These are phyloP conservation scores for Rhagium mordax DNA, from an alignment of 2,888 invertebrate genomes.

Conservation along the genomic window DNA sequence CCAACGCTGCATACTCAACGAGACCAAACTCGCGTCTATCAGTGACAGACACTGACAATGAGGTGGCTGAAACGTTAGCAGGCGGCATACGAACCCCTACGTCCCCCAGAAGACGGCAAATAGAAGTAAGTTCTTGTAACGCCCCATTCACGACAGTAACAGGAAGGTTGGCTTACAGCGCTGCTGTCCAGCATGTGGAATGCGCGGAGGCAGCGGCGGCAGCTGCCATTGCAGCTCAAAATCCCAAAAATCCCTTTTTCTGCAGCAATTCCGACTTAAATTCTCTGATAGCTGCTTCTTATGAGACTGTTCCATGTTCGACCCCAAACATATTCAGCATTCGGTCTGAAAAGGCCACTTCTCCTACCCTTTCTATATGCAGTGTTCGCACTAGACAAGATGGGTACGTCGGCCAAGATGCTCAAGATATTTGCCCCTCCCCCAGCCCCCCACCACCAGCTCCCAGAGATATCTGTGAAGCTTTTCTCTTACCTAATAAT, in stretches of 20 bases:
- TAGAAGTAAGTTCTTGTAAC: conserved; percentile 73
- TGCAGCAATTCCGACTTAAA: conserved; percentile 69
- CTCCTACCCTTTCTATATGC: conserved; percentile 77
- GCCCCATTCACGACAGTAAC: conserved; percentile 79
- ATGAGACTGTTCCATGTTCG: conserved; percentile 70
- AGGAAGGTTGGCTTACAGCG: conserved; percentile 78
- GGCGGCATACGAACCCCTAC: conserved; percentile 71
- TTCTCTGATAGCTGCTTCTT: conserved; percentile 71
- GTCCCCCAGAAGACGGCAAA: conserved; percentile 75
- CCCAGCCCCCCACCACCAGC: conserved; percentile 89
- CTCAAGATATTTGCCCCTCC: conserved; percentile 63
- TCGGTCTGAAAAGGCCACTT: conserved; percentile 73
- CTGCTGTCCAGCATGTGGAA: conserved; percentile 78
- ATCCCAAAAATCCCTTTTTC: conserved; percentile 68
- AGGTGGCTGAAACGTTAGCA: conserved; percentile 75
- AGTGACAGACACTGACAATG: conserved; percentile 78
- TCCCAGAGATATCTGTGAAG: conserved; percentile 77
- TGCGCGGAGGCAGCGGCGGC: conserved; percentile 68
- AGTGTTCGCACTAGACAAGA: conserved; percentile 79
- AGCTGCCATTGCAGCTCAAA: conserved; percentile 58
- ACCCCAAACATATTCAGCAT: conserved; percentile 72
- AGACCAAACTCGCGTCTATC: conserved; percentile 77
- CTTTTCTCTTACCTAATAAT: conserved; percentile 65
- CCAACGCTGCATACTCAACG: conserved; percentile 60
- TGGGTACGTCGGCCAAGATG: conserved; percentile 67